These are phyloP conservation scores for Manduca sexta DNA, from an alignment of 1,140 invertebrate genomes.

Conservation along the genomic window DNA sequence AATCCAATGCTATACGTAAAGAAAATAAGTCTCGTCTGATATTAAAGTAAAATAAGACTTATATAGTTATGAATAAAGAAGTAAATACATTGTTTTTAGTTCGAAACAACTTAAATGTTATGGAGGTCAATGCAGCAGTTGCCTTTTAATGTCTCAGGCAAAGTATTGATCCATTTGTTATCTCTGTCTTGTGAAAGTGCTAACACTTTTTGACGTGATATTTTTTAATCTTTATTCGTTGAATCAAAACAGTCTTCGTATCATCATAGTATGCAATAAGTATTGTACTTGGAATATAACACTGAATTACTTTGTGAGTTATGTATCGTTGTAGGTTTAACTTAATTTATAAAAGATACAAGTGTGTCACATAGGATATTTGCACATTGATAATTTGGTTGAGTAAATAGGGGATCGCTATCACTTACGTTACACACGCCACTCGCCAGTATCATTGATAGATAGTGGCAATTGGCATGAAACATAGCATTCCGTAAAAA, in stretches of 20 bases:
- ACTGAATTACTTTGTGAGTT: not conserved
- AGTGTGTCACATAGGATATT: not conserved
- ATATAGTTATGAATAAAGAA: too few species aligned
- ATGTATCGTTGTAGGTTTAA: not conserved
- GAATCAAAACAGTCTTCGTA: not conserved
- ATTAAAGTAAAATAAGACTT: too few species aligned
- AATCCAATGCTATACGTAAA: too few species aligned
- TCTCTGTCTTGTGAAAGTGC: constrained; percentile 63
- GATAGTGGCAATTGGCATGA: constrained; percentile 2
- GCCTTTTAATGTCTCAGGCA: constrained; percentile 67
- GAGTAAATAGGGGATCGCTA: constrained; percentile 2
- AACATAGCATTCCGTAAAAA: not conserved
- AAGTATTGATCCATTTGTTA: constrained; percentile 68
- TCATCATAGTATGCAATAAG: not conserved
- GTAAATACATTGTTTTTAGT: too few species aligned
- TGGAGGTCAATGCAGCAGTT: constrained; percentile 70
- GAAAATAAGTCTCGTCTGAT: too few species aligned
- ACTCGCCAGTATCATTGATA: constrained; percentile 4
- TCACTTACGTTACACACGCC: constrained; percentile 4
- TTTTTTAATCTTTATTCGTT: too few species aligned
- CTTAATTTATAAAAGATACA: not conserved
- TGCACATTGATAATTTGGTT: constrained; percentile 2
- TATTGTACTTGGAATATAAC: not conserved
- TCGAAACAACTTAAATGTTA: constrained; percentile 6
- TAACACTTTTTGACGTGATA: constrained; percentile 38